A percentile compares a stretch with the other conserved stretches of the same genome.
Evolutionary conservation across 2,888 invertebrate species (phyloP).

Genomic region (Helleia helle): DNA sequence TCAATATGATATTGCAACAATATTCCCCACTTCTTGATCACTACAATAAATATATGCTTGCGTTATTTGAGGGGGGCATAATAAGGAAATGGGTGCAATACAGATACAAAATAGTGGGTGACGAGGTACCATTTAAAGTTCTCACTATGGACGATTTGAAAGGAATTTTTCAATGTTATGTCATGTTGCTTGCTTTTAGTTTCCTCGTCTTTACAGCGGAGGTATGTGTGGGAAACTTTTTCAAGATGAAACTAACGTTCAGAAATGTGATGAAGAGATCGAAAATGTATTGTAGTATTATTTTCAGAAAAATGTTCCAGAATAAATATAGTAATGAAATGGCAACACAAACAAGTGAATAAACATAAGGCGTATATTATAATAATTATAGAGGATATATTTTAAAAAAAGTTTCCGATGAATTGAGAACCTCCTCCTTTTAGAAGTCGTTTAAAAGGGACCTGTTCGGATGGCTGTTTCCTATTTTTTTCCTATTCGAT

Average conservation of each 20-base stretch:
- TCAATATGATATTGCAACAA: constrained; percentile 42
- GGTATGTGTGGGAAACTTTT: constrained; percentile 23
- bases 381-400: too few species aligned
- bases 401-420: too few species aligned
- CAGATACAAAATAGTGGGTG: constrained; percentile 44
- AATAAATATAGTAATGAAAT: background rate
- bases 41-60: constrained; percentile 41
- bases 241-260: background rate
- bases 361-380: too few species aligned
- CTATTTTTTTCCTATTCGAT: too few species aligned
- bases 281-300: background rate
- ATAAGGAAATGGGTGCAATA: constrained; percentile 60
- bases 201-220: constrained; percentile 40
- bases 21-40: constrained; percentile 43
- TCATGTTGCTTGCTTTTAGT: constrained; percentile 28
- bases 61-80: constrained; percentile 51
- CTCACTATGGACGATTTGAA: constrained; percentile 40
- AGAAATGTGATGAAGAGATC: background rate
- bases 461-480: too few species aligned
- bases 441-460: too few species aligned
- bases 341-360: background rate
- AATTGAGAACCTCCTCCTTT: too few species aligned
- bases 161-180: constrained; percentile 44
- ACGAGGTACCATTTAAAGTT: constrained; percentile 41
- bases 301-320: background rate